Conservation (phyloP, 2,113 vertebrate species). For the Baryphthengus martii region DNA sequence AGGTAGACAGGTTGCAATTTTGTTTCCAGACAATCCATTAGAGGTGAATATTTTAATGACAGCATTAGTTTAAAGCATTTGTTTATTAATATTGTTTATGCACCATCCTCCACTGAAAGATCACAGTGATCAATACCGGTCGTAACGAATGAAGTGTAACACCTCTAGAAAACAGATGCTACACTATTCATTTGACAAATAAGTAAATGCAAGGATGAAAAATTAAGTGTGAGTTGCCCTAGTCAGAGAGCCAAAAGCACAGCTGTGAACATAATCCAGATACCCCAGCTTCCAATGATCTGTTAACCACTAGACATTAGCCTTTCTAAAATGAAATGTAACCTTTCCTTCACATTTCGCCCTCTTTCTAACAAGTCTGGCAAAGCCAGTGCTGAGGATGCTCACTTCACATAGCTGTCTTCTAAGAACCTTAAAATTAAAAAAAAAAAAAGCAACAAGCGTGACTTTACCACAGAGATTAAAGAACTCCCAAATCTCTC, state of each 20-base stretch:
- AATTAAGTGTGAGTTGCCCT: slow-evolving; percentile 50
- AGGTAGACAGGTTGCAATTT: background rate
- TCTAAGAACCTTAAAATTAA: background rate
- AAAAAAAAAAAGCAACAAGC: background rate
- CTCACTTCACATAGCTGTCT: background rate
- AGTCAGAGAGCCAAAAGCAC: slow-evolving; percentile 45
- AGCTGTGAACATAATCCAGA: slow-evolving; percentile 51
- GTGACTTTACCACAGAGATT: accelerated
- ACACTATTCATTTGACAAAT: slow-evolving; percentile 7
- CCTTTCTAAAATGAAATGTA: background rate
- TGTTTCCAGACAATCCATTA: background rate
- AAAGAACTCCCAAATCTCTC: background rate
- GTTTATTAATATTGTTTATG: background rate
- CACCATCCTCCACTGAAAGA: background rate
- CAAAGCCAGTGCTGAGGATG: background rate
- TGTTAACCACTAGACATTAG: slow-evolving; percentile 1
- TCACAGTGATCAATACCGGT: background rate
- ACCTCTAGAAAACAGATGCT: slow-evolving; percentile 32
- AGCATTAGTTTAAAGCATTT: background rate
- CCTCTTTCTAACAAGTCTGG: background rate
- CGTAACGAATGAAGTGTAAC: slow-evolving; percentile 1
- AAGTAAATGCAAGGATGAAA: slow-evolving; percentile 41
- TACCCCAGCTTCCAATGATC: background rate
- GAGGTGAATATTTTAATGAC: background rate
- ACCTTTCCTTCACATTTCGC: background rate